Base-by-base conservation (phyloP, 2,113 vertebrate genomes). In the Alethe diademata region DNA sequence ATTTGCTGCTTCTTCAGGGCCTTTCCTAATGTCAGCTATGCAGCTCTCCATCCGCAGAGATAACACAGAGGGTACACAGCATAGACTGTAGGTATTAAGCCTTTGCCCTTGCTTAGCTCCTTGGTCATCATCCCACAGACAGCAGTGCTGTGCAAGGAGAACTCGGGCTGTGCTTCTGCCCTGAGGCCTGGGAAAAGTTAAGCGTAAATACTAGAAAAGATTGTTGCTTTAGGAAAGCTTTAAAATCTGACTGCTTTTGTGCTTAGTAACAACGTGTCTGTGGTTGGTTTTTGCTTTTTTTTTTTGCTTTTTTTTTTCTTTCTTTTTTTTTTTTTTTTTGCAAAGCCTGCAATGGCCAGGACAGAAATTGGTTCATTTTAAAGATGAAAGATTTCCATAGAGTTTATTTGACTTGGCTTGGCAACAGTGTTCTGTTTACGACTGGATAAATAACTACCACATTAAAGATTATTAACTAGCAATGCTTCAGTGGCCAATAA, bases 401-500 rank as follows among this genome's bases (percentile, higher is more conserved):
- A 56, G 56, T 94, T 92, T 94, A 87, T 91, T 95, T 88, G 85
- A 65, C 50, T 92, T 69, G 66, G 38, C 93, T 94, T 70, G 78
- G 85, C 78, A 90, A n/a, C 47, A 40, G 51, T 5, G 51, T 36
- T 90, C 87, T 93, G 60, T 90, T 95, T 93, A 92, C 1, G 24
- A 54, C 82, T 82, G 81, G 67, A 20, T 88, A 88, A 97, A 92
- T 86, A 94, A 82, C 66, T 78, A 85, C 87, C 75, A 50, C 87
- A 76, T 86, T 93, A 94, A 93, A 90, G 86, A 79, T 83, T 86
- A 83, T 91, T 93, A 92, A 91, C 71, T 75, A 70, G 66, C 67
- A 86, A 90, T 88, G 75, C 93, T 90, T 94, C 65, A 94, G 90
- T 79, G 90, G 73, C 93, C 92, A 94, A 92, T 96, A 96, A 97